Evolutionary conservation across 2,113 vertebrate genomes (phyloP).

Genomic region (Machaerirhynchus nigripectus): DNA sequence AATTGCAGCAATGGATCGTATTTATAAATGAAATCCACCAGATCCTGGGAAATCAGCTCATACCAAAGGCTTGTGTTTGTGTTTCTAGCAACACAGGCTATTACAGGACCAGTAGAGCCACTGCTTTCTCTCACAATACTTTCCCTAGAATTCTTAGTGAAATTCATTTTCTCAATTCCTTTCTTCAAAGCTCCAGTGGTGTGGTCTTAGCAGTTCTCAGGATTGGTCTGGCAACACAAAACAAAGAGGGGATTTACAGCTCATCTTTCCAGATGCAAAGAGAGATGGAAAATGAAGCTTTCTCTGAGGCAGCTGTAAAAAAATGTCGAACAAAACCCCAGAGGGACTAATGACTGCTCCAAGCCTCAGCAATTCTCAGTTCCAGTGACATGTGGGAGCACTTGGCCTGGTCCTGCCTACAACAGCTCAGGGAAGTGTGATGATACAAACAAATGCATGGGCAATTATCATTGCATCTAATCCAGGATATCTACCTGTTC

Average conservation of each 20-base stretch:
- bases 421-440: neutral
- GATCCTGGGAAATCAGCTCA: neutral
- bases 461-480: neutral
- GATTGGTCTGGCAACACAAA: neutral
- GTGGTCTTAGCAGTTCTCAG: neutral
- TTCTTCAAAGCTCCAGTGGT: neutral
- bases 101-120: neutral
- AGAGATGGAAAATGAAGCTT: neutral
- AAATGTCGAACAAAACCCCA: neutral
- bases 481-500: neutral
- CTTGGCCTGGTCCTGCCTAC: neutral
- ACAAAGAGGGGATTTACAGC: neutral
- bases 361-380: neutral
- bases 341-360: neutral
- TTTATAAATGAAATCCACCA: neutral
- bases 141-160: neutral
- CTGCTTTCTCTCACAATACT: neutral
- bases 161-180: neutral
- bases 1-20: neutral
- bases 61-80: neutral
- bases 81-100: neutral
- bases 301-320: neutral
- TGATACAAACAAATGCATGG: neutral
- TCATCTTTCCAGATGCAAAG: neutral
- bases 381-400: neutral